A percentile compares a stretch with the other conserved stretches of the same genome.
These are phyloP conservation scores for Tenrec ecaudatus DNA, from an alignment of 2,113 vertebrate genomes.

Conservation along the genomic window DNA sequence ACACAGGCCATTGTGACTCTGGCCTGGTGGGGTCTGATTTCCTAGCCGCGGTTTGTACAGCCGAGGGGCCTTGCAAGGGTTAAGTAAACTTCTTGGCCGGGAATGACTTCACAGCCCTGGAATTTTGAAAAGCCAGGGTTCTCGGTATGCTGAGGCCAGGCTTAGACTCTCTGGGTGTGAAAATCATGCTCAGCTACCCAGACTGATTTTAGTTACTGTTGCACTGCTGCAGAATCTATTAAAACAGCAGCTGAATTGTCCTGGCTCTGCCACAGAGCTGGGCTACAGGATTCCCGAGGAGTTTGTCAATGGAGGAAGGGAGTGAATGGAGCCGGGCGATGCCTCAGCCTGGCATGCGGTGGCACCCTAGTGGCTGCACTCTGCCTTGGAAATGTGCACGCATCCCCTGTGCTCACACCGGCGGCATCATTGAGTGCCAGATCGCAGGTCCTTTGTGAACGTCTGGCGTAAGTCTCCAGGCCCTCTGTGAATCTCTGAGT, in stretches of 20 bases:
- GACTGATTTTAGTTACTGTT: slow-evolving; percentile 46
- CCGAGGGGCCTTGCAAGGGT: slow-evolving; percentile 56
- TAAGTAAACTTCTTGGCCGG: slow-evolving; percentile 65
- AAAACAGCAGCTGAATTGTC: slow-evolving; percentile 67
- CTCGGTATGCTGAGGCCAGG: slow-evolving; percentile 50
- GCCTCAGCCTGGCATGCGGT: slow-evolving; percentile 83
- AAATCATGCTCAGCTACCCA: slow-evolving; percentile 64
- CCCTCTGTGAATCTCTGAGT: background rate
- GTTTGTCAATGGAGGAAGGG: slow-evolving; percentile 68
- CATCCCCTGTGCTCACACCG: background rate
- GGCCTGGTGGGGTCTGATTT: slow-evolving; percentile 52
- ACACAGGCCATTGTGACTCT: slow-evolving; percentile 75
- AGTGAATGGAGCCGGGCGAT: slow-evolving; percentile 67
- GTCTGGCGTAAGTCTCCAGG: background rate
- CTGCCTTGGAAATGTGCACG: slow-evolving; percentile 64
- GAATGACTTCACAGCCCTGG: slow-evolving; percentile 66
- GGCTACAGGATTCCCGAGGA: slow-evolving; percentile 58
- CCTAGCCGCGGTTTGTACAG: slow-evolving; percentile 68
- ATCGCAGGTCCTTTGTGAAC: background rate
- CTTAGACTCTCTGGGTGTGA: slow-evolving; percentile 69
- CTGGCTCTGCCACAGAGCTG: slow-evolving; percentile 63
- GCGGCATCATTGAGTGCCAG: background rate
- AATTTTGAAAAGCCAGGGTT: slow-evolving; percentile 68
- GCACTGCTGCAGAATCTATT: slow-evolving; percentile 59
- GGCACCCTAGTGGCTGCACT: slow-evolving; percentile 82